Percentiles rank a stretch among this genome's conserved stretches.
Evolutionary conservation across 2,797 vertebrate species (phyloP).

Genomic region (Gadopsis bispinosus): DNA sequence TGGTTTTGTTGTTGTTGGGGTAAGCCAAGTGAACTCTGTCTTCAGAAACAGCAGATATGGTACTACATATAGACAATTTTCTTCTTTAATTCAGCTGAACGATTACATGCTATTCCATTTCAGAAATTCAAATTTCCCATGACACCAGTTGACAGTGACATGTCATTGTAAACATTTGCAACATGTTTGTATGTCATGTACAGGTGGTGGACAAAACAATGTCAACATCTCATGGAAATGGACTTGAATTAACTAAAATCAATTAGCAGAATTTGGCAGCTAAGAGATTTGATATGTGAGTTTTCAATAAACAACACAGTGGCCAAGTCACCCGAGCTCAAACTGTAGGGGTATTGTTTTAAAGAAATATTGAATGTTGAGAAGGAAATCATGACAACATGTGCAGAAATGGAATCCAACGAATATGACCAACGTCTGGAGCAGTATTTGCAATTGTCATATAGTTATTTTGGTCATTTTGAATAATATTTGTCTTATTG

Average conservation of each 20-base stretch:
- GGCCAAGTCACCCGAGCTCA: not conserved
- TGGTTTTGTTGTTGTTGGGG: not conserved
- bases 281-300: not conserved
- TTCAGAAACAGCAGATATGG: not conserved
- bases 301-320: not conserved
- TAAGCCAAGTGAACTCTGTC: constrained; percentile 7
- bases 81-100: not conserved
- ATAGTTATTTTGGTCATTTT: not conserved
- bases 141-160: not conserved
- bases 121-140: not conserved
- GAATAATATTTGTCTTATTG: not conserved
- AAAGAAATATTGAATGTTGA: not conserved
- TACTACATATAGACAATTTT: not conserved
- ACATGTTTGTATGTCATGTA: not conserved
- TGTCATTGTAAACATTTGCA: not conserved
- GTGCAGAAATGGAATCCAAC: not conserved
- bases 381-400: not conserved
- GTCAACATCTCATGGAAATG: not conserved
- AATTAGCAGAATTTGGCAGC: not conserved
- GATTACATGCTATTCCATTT: not conserved
- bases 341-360: not conserved
- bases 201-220: not conserved
- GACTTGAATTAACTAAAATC: not conserved
- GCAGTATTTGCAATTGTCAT: not conserved
- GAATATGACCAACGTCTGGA: not conserved